A percentile compares a stretch with the other conserved stretches of the same genome.
These are phyloP conservation scores for Phortica magna DNA, from an alignment of 2,888 invertebrate species.

Conservation along the genomic window DNA sequence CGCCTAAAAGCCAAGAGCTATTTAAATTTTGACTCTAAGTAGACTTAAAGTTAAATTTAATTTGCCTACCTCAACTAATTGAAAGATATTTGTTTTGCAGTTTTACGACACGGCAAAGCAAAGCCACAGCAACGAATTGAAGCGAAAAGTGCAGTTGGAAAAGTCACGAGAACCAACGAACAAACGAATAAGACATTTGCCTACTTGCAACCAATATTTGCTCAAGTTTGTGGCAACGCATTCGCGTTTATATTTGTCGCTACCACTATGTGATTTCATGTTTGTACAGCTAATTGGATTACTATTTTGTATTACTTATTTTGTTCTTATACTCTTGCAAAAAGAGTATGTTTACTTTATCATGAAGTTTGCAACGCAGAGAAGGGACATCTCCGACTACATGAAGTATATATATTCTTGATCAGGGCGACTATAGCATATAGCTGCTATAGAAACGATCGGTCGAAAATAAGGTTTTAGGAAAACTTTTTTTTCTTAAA, in stretches of 20 bases:
- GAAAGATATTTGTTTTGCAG: conserved; percentile 65
- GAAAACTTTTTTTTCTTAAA: no score
- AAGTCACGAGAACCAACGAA: conserved; percentile 4
- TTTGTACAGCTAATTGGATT: conserved; percentile 23
- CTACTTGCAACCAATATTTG: neutral
- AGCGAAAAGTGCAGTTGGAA: neutral
- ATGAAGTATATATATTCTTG: no score
- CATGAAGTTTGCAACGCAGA: no score
- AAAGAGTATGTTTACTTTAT: no score
- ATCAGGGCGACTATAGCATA: no score
- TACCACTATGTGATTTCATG: conserved; percentile 14
- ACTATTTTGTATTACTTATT: neutral
- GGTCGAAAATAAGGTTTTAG: no score
- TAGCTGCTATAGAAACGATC: no score
- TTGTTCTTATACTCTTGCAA: no score
- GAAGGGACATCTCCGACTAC: no score
- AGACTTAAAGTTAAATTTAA: conserved; percentile 60
- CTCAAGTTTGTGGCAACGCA: neutral
- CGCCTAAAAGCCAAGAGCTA: conserved; percentile 9
- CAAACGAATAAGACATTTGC: neutral
- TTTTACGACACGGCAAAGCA: neutral
- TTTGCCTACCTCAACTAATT: conserved; percentile 64
- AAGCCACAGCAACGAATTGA: neutral
- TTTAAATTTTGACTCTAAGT: neutral
- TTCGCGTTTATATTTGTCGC: neutral